A percentile compares a stretch with the other conserved stretches of the same genome.
Evolutionary conservation across 1,140 invertebrate species (phyloP).

Genomic region (Rhagoletis zephyria): DNA sequence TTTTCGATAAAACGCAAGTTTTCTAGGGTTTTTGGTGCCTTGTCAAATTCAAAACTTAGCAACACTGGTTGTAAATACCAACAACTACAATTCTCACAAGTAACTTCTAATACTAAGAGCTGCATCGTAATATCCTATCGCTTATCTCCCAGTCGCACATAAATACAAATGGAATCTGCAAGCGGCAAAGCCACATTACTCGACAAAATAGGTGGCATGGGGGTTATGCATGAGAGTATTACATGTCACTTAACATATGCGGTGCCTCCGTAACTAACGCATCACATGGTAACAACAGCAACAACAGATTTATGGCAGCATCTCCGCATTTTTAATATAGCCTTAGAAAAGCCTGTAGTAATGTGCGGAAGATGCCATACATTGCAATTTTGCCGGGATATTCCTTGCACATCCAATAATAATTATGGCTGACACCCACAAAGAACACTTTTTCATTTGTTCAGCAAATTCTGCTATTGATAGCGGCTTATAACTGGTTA

Average conservation of each 20-base stretch:
- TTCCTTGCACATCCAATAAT: no score
- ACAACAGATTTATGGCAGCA: background rate
- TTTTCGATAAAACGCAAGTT: no score
- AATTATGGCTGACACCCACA: no score
- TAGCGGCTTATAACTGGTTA: no score
- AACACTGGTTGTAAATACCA: background rate
- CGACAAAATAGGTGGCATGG: background rate
- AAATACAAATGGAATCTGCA: background rate
- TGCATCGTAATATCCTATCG: background rate
- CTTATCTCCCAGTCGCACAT: background rate
- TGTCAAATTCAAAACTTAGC: no score
- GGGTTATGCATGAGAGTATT: background rate
- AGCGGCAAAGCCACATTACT: background rate
- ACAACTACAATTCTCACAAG: background rate
- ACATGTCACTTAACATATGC: slow-evolving; percentile 16
- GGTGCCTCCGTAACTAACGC: background rate
- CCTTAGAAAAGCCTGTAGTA: background rate
- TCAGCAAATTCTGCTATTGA: no score
- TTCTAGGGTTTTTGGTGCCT: no score
- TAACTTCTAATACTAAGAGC: background rate
- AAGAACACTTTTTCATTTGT: no score
- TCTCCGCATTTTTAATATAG: slow-evolving; percentile 1
- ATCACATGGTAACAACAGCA: background rate
- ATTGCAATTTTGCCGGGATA: no score
- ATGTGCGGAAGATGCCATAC: background rate